Evolutionary conservation across 2,888 invertebrate genomes (phyloP), one percentile per base, ranked within the genome.

Genomic region (Exocentrus adspersus): DNA sequence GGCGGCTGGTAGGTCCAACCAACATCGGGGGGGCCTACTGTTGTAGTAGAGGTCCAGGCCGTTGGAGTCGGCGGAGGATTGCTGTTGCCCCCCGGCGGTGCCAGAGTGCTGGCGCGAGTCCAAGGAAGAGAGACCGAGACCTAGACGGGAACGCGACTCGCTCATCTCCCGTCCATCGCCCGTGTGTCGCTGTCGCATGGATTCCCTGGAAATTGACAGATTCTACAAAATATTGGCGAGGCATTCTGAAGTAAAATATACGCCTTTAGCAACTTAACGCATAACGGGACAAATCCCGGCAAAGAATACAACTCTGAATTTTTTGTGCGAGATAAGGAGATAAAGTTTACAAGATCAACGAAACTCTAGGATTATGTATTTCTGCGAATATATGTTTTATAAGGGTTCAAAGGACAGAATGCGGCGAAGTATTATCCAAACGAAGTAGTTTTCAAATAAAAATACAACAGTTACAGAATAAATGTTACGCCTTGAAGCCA

Each of bases 101-200:
- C 4, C 24, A 24, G 24, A 7, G 24, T 24, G 24, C 24, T 24
- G 75, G 3, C 75, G 66, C 10, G 70, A 61, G 43, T 68, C 90
- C 73, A 86, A 84, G 52, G 90, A 84, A 20, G 90, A 87, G 16
- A 91, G 85, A 30, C 89, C 89, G 6, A 93, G 84, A 52, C 92
- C 92, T 58, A 93, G 83, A 53, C 92, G 85, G 65, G 92, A 92
- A 60, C 92, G 87, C n/a, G 89, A 89, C 69, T 89, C 89, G 69
- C 88, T 86, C 86, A 92, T 93, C 77, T 93, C 93, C 45, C 93
- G 84, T 1, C 93, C 93, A 76, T 93, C 93, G 9, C 92, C 92
- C 82, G 87, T 78, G 84, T 87, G 78, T 78, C 87, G 77, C 84
- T 87, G 79, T 78, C 88, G 73, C 75, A 82, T 79, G 14, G 82